A percentile compares a stretch with the other conserved stretches of the same genome.
phyloP scores from a whole-genome alignment of 2,888 invertebrate genomes.

The Laspeyria flexula region DNA sequence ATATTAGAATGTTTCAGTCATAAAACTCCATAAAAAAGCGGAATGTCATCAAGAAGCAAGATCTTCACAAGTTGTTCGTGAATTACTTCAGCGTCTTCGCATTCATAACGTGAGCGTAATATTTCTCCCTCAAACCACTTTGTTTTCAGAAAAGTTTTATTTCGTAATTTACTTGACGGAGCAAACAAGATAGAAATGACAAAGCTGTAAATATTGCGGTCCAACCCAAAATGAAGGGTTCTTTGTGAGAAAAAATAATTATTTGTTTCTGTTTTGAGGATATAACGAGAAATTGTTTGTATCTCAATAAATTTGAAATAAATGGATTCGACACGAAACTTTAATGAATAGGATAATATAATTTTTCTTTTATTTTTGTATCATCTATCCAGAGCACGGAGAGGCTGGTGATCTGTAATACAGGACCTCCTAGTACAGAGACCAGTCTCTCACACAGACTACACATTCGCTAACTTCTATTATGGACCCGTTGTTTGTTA shows the following conservation, averaged over 20 bases:
- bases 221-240: constrained; percentile 12
- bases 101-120: constrained; percentile 67
- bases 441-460: too few species aligned
- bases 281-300: not conserved
- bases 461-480: too few species aligned
- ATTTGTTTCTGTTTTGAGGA: constrained; percentile 1
- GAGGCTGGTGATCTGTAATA: too few species aligned
- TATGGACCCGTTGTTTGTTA: too few species aligned
- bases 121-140: constrained; percentile 56
- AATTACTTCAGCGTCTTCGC: constrained; percentile 63
- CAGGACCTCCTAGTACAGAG: too few species aligned
- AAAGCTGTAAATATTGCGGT: constrained; percentile 28
- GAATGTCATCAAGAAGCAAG: constrained; percentile 65
- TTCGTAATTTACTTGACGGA: constrained; percentile 56
- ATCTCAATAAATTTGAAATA: not conserved
- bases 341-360: too few species aligned
- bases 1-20: constrained; percentile 37
- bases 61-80: constrained; percentile 56
- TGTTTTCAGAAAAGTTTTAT: constrained; percentile 59
- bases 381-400: too few species aligned
- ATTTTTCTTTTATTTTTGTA: too few species aligned
- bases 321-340: too few species aligned
- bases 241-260: constrained; percentile 3
- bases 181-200: constrained; percentile 34
- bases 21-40: constrained; percentile 49